phyloP scores from a whole-genome alignment of 2,113 vertebrate genomes.

The Leptocoma aspasia region DNA sequence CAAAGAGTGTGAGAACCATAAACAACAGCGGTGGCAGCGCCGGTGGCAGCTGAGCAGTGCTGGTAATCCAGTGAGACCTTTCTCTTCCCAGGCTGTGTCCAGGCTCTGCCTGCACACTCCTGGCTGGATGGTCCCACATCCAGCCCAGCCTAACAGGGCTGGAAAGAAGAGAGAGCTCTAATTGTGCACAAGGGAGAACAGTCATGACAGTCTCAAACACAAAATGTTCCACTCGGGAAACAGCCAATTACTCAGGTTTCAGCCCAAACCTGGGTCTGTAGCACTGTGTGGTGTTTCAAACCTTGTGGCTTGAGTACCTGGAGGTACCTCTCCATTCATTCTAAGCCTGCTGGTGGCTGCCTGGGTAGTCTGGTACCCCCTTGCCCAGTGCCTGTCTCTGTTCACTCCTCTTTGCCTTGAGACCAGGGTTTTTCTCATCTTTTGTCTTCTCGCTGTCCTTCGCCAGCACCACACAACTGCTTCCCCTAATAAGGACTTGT shows the following conservation, averaged over 20 bases:
- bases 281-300: not conserved
- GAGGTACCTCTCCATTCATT: not conserved
- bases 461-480: not conserved
- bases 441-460: not conserved
- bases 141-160: not conserved
- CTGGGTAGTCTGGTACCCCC: not conserved
- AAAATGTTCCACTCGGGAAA: not conserved
- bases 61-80: not conserved
- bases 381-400: not conserved
- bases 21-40: not conserved
- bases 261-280: not conserved
- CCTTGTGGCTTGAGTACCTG: not conserved
- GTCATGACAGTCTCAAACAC: not conserved
- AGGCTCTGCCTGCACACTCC: not conserved
- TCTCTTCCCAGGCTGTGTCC: not conserved
- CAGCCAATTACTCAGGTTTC: not conserved
- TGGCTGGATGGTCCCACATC: not conserved
- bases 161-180: not conserved
- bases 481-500: slow-evolving; percentile 25
- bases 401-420: not conserved
- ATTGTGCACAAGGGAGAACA: not conserved
- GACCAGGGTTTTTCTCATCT: not conserved
- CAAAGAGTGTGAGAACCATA: not conserved
- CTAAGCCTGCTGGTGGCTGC: not conserved
- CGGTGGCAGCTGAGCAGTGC: not conserved